Evolutionary conservation across 2,888 invertebrate genomes (phyloP).

Genomic region (Rhodophaea formosa): DNA sequence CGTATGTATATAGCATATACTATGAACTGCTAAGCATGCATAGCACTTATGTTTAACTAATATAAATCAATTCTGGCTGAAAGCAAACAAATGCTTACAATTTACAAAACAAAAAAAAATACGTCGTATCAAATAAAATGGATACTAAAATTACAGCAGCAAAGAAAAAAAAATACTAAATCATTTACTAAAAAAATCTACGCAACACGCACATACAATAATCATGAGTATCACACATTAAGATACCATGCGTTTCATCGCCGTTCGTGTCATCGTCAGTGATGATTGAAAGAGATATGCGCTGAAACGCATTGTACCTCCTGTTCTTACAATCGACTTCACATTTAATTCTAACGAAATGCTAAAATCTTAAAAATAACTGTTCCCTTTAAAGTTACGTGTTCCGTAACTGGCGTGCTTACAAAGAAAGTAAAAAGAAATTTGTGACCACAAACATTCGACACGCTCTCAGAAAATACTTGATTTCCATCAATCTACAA

Average conservation of each 20-base stretch:
- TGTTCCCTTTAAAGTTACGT: constrained; percentile 24
- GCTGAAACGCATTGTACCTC: too few species aligned
- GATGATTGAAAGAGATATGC: too few species aligned
- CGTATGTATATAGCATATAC: constrained; percentile 70
- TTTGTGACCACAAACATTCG: constrained; percentile 24
- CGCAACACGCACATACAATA: constrained; percentile 50
- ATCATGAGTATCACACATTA: constrained; percentile 53
- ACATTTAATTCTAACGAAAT: constrained; percentile 23
- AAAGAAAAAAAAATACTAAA: constrained; percentile 38
- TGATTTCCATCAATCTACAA: not conserved
- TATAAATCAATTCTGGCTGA: constrained; percentile 53
- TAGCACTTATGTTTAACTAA: constrained; percentile 62
- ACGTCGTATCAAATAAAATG: constrained; percentile 40
- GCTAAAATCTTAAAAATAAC: constrained; percentile 25
- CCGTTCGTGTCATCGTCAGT: too few species aligned
- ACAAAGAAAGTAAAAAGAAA: constrained; percentile 22
- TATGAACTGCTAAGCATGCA: constrained; percentile 81
- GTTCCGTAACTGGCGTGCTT: constrained; percentile 20
- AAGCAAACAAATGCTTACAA: constrained; percentile 82
- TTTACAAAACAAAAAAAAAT: constrained; percentile 68
- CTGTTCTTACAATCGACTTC: constrained; percentile 34
- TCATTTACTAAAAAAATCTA: constrained; percentile 34
- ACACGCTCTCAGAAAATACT: constrained; percentile 17
- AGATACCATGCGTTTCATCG: constrained; percentile 18
- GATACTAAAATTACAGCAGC: constrained; percentile 39